These are phyloP conservation scores for Zoanthus sansibaricus DNA, from an alignment of 92 coral and sea anemone species.

Conservation along the genomic window DNA sequence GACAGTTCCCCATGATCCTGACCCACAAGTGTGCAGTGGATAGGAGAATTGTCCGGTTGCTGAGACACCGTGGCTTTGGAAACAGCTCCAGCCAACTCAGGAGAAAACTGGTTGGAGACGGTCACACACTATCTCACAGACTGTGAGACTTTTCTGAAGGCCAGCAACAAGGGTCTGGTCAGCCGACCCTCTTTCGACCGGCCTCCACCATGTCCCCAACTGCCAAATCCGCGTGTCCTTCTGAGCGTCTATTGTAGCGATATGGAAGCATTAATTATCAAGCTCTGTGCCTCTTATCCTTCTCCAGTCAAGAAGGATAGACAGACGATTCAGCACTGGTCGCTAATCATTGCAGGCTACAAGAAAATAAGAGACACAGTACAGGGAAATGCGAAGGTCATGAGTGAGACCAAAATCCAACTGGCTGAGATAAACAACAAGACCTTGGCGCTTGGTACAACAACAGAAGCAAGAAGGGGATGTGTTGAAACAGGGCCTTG, in stretches of 20 bases:
- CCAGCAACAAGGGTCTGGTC: conserved; percentile 1
- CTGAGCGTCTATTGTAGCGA: conserved; percentile 60
- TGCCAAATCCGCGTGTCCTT: conserved; percentile 45
- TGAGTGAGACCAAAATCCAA: conserved; percentile 58
- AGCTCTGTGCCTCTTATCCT: conserved; percentile 61
- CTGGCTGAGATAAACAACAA: conserved; percentile 74
- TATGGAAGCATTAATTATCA: conserved; percentile 63
- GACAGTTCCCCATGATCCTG: conserved; percentile 17
- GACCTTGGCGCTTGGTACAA: conserved; percentile 69
- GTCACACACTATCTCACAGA: conserved; percentile 53
- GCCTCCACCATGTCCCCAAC: conserved; percentile 54
- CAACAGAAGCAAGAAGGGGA: conserved; percentile 20
- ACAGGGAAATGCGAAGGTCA: conserved; percentile 41
- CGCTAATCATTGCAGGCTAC: conserved; percentile 49
- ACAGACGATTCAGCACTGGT: conserved; percentile 37
- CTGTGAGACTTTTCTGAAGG: conserved; percentile 51
- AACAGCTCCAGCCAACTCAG: conserved; percentile 4
- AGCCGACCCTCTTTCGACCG: conserved; percentile 23
- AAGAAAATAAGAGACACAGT: background rate
- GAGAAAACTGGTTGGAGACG: conserved; percentile 41
- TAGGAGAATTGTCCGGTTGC: background rate
- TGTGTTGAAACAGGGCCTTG: background rate
- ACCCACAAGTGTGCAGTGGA: background rate
- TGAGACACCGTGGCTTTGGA: background rate
- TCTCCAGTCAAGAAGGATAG: conserved; percentile 34